These are phyloP conservation scores for Lordiphosa mommai DNA, from an alignment of 1,140 invertebrate species.

Conservation along the genomic window DNA sequence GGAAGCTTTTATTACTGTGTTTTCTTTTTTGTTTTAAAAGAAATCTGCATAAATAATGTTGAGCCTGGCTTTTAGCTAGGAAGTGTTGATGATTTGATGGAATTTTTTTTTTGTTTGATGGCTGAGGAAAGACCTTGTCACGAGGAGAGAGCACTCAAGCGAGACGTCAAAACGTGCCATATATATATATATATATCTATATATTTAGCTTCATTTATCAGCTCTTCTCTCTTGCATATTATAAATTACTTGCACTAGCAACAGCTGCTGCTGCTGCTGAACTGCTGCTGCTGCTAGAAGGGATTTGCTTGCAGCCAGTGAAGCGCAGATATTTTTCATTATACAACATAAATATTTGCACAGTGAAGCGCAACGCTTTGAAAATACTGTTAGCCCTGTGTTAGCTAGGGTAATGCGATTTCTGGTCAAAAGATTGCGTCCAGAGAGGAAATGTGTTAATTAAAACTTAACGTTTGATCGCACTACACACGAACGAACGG, in stretches of 20 bases:
- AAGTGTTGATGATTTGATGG: slow-evolving; percentile 73
- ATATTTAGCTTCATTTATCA: too few relatives aligned
- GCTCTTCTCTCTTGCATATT: too few relatives aligned
- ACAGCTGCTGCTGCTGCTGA: too few relatives aligned
- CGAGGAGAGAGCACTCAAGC: too few relatives aligned
- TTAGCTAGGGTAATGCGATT: too few relatives aligned
- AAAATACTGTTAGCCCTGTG: background rate
- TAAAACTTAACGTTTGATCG: slow-evolving; percentile 66
- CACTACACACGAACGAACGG: slow-evolving; percentile 29
- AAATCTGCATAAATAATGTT: slow-evolving; percentile 74
- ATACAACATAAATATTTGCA: slow-evolving; percentile 41
- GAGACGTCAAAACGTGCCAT: too few relatives aligned
- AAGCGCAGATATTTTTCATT: slow-evolving; percentile 18
- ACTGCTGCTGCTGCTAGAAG: too few relatives aligned
- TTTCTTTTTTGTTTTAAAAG: background rate
- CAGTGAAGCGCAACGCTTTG: slow-evolving; percentile 35
- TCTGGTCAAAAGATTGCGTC: slow-evolving; percentile 25
- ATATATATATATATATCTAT: too few relatives aligned
- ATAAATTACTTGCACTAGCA: too few relatives aligned
- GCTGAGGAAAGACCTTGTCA: too few relatives aligned
- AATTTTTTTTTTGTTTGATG: background rate
- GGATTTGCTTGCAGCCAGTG: slow-evolving; percentile 5
- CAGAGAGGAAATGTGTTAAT: slow-evolving; percentile 65
- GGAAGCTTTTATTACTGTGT: too few relatives aligned
- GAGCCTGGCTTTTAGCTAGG: slow-evolving; percentile 39